These are phyloP conservation scores for Phacellophora camtschatica DNA, from an alignment of 30 jellyfish, hydroid and myxozoan species.

Conservation along the genomic window DNA sequence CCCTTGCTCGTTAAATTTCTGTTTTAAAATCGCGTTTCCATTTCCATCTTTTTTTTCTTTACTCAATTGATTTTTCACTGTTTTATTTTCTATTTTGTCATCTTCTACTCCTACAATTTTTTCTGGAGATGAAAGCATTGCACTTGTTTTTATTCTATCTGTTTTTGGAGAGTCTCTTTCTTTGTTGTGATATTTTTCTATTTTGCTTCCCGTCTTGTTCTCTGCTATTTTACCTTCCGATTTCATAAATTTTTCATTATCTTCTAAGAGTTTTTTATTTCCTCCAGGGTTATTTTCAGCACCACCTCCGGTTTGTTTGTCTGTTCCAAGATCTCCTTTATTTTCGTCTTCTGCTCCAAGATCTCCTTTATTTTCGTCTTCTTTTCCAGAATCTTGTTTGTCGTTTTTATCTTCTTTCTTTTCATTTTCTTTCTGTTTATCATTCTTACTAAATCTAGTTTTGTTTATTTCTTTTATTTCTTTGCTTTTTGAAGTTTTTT, in stretches of 20 bases:
- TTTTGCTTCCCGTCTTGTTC: background rate
- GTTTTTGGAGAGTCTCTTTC: no score
- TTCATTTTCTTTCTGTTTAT: slow-evolving; percentile 16
- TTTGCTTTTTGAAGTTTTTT: background rate
- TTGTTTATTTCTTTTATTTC: background rate
- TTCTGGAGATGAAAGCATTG: no score
- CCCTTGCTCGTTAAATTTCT: background rate
- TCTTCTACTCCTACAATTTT: background rate
- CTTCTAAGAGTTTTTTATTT: background rate
- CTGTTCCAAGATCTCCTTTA: slow-evolving; percentile 24
- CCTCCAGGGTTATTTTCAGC: slow-evolving; percentile 28
- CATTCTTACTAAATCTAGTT: background rate
- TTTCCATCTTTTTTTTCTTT: background rate
- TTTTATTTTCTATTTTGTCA: background rate
- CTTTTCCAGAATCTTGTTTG: background rate
- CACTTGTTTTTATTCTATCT: no score
- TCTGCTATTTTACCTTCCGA: no score
- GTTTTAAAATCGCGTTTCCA: background rate
- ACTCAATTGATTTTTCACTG: background rate
- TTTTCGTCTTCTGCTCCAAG: background rate
- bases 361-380: background rate
- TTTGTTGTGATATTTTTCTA: no score
- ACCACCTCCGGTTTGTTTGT: slow-evolving; percentile 29
- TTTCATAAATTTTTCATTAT: background rate
- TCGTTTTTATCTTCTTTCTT: slow-evolving; percentile 8